Evolutionary conservation across 2,113 vertebrate species (phyloP), one percentile per base, ranked within the genome.

Genomic region (Rhineura floridana): DNA sequence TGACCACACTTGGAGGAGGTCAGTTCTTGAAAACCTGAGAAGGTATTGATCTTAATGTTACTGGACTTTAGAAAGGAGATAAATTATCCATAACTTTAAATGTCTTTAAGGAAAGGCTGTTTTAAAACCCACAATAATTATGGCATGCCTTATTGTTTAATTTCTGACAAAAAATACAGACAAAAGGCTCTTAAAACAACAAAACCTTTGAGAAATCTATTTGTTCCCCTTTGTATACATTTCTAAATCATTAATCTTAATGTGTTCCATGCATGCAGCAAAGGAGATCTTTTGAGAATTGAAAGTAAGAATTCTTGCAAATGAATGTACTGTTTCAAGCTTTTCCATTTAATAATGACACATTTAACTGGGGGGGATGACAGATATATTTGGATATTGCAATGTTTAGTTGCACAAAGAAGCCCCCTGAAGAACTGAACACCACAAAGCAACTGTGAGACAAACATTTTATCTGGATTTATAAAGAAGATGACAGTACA

Each of bases 401-500:
- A 82, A 72, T 84, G 83, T 80, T 48, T 83, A 77, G 42, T 65
- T 13, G 11, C 3, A 39, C 23, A 72, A 50, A 36, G 75, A 0
- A 0, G 21, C 30, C 52, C 62, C 21, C 65, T n/a, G 0, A 75
- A 21, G 8, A 83, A 21, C 33, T 86, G 33, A 50, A 62, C 36
- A 65, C 55, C 23, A 85, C 85, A 23, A 69, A 3, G n/a, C 46
- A 50, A 77, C 79, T 0, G 3, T 50, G 23, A 80, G 15, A 23
- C 19, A 7, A 0, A 0, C 0, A 0, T 1, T 46, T 36, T 2
- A 48, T 62, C 84, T 82, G 0, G 15, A 23, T 8, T 86, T 88
- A 72, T 48, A 11, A 89, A 84, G 11, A 28, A 17, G 44, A 72
- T 23, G n/a, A 77, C 44, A 77, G 77, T 39, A 30, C 48, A 48